Conservation (phyloP, 2,888 invertebrate species). For the Orthosia incerta region DNA sequence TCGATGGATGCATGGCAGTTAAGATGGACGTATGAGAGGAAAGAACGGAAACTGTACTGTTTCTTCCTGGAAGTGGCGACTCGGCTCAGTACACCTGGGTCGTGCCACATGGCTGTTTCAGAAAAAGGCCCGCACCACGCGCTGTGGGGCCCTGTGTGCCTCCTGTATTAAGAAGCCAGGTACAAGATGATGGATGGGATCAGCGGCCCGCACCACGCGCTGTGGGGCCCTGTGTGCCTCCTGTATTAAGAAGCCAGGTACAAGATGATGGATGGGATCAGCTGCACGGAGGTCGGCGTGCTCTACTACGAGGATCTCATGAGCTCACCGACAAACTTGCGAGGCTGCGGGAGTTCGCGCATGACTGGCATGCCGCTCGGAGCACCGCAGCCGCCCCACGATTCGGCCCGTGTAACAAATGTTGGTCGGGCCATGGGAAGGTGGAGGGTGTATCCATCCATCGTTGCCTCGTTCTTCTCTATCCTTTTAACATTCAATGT, state of each 20-base stretch:
- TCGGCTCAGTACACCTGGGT: slow-evolving; percentile 24
- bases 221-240: slow-evolving; percentile 18
- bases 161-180: neutral
- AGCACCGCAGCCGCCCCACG: neutral
- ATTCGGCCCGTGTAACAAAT: no score
- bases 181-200: neutral
- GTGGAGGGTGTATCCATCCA: no score
- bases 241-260: neutral
- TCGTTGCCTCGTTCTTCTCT: no score
- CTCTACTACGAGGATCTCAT: no score
- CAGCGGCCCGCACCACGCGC: no score
- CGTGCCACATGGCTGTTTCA: slow-evolving; percentile 54
- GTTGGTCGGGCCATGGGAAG: no score
- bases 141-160: slow-evolving; percentile 17
- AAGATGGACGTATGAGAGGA: slow-evolving; percentile 14
- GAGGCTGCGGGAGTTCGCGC: slow-evolving; percentile 16
- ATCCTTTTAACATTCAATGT: no score
- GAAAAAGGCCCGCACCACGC: slow-evolving; percentile 26
- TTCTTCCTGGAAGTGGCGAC: slow-evolving; percentile 66
- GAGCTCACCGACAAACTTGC: no score
- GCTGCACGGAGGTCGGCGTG: no score
- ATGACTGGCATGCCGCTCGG: slow-evolving; percentile 1
- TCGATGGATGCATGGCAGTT: no score
- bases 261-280: neutral
- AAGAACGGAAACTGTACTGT: slow-evolving; percentile 36